phyloP scores from a whole-genome alignment of 2,113 vertebrate genomes.

The Chrysochloris asiatica region DNA sequence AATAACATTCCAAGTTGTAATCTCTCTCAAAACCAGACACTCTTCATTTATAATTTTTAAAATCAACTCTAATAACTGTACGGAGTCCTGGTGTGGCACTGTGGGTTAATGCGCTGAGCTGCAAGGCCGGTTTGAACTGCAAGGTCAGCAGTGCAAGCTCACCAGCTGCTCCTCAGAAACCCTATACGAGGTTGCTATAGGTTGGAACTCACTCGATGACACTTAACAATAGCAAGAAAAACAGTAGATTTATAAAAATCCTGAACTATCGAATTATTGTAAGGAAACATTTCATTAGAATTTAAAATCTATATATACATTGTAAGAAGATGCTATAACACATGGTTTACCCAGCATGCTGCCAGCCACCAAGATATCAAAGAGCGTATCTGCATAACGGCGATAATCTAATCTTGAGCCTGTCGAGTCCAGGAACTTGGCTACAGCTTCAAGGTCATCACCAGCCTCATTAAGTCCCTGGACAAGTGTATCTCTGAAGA shows the following conservation, averaged over 20 bases:
- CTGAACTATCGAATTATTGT: background rate
- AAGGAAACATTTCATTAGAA: background rate
- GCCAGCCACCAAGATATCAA: constrained; percentile 95
- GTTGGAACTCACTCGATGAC: too few relatives aligned
- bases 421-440: constrained; percentile 93
- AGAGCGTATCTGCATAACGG: constrained; percentile 95
- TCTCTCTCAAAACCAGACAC: background rate
- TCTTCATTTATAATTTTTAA: background rate
- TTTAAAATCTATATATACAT: background rate
- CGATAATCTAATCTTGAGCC: constrained; percentile 95
- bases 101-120: too few relatives aligned
- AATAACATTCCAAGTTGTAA: background rate
- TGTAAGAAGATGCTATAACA: background rate
- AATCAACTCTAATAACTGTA: background rate
- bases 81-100: too few relatives aligned
- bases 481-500: constrained; percentile 94
- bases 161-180: too few relatives aligned
- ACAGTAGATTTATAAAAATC: too few relatives aligned
- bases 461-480: constrained; percentile 94
- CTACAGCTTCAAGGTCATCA: constrained; percentile 92
- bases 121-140: too few relatives aligned
- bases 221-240: too few relatives aligned
- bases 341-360: constrained; percentile 92
- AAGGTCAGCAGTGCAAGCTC: too few relatives aligned
- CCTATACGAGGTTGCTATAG: too few relatives aligned